Evolutionary conservation across 2,888 invertebrate species (phyloP), one percentile per base, ranked within the genome.

Genomic region (Julus scandinavius): DNA sequence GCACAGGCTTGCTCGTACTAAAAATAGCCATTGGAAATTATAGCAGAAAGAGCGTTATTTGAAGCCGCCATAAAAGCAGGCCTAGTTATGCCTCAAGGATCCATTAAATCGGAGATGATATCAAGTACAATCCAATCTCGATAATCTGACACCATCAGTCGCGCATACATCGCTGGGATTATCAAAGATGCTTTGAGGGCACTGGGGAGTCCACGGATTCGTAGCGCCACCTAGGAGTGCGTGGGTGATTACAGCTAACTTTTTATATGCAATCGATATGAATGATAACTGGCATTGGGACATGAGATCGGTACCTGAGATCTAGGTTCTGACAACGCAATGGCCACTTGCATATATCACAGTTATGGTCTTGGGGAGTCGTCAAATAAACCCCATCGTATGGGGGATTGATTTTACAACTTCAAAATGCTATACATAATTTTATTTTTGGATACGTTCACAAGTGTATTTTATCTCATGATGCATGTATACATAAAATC

Each of bases 101-200:
- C 72, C 72, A 72, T 72, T 72, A 72, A 72, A 72, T n/a, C 29
- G 72, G 72, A 72, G 72, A 72, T 72, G 72, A 72, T 72, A 72
- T 72, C 72, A 72, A 72, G 72, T 72, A 72, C 72, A 72, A 72
- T 72, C 72, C 72, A 29, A 72, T 72, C 72, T 72, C 72, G 72
- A 72, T 72, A 72, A 72, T 72, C 72, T 72, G 72, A 72, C 72
- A 72, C 72, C 72, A 72, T 72, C 72, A 72, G 72, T 72, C 72
- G 29, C 72, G 72, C 72, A 72, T 72, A 72, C 72, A 72, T 72
- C 29, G 72, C 29, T 72, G 11, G 72, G 72, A 72, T 72, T 72
- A 72, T 72, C 72, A 72, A 72, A 72, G 72, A 72, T 72, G 72
- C 29, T 72, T 72, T 29, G 29, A 29, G 72, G 72, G 72, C 72